A percentile compares a stretch with the other conserved stretches of the same genome.
Evolutionary conservation across 2,888 invertebrate genomes (phyloP).

Genomic region (Pemphredon lugubris): DNA sequence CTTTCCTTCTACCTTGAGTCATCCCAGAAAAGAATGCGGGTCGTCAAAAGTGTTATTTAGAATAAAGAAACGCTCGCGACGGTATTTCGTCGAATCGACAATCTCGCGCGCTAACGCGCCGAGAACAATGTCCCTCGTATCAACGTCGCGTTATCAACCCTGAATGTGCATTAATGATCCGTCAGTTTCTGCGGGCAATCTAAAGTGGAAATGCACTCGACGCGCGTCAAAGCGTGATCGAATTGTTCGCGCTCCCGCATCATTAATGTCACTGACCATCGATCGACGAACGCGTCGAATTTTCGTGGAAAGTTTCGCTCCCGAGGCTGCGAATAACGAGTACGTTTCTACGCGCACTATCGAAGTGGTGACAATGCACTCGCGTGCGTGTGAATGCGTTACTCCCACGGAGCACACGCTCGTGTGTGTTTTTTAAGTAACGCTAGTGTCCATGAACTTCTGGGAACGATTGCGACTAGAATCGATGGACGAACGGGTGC

Average conservation of each 20-base stretch:
- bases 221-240: neutral
- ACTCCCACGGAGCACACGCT: neutral
- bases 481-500: too few relatives aligned
- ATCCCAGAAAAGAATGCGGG: too few relatives aligned
- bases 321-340: neutral
- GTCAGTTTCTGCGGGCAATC: neutral
- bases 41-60: too few relatives aligned
- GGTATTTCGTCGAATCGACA: too few relatives aligned
- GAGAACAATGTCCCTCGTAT: too few relatives aligned
- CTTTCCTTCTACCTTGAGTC: too few relatives aligned
- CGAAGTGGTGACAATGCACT: neutral
- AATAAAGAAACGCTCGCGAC: too few relatives aligned
- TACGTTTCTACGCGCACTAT: neutral
- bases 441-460: too few relatives aligned
- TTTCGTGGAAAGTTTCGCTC: constrained; percentile 11
- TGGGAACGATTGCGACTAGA: too few relatives aligned
- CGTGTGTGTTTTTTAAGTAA: neutral
- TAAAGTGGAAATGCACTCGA: neutral
- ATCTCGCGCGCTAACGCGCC: too few relatives aligned
- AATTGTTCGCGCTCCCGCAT: constrained; percentile 5
- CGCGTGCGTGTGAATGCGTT: neutral
- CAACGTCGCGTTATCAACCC: too few relatives aligned
- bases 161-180: neutral
- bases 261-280: neutral
- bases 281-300: constrained; percentile 7